Conservation (phyloP, 2,797 vertebrate species). For the Hybognathus amarus region DNA sequence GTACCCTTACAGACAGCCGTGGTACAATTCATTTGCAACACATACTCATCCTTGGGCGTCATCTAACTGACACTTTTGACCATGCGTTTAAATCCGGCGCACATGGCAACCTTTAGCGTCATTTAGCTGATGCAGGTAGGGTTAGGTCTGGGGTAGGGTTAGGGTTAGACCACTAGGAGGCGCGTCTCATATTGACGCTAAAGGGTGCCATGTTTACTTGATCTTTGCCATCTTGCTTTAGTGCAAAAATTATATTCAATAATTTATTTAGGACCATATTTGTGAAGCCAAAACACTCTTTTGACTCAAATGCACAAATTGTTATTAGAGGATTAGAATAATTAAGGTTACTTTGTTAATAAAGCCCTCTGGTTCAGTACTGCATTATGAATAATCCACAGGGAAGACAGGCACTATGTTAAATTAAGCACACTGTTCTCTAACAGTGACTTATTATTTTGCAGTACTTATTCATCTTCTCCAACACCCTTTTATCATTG, state of each 20-base stretch:
- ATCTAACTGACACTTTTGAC: no score
- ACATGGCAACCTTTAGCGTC: no score
- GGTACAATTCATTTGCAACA: no score
- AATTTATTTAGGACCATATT: slow-evolving; percentile 2
- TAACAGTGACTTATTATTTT: slow-evolving; percentile 34
- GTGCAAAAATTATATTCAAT: background rate
- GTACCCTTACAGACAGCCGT: no score
- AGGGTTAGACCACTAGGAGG: no score
- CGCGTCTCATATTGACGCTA: no score
- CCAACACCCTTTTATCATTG: background rate
- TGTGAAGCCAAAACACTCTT: background rate
- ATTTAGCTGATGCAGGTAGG: no score
- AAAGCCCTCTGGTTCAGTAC: slow-evolving; percentile 32
- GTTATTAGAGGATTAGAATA: slow-evolving; percentile 37
- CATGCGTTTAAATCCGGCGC: no score
- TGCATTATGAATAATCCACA: slow-evolving; percentile 38
- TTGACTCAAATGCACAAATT: slow-evolving; percentile 18
- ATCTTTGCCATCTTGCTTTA: background rate
- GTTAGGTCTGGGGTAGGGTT: no score
- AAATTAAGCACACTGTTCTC: slow-evolving; percentile 26
- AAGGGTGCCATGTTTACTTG: background rate
- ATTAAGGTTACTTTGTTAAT: slow-evolving; percentile 31
- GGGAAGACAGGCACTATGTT: slow-evolving; percentile 36
- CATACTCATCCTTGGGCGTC: no score
- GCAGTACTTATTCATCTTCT: slow-evolving; percentile 7